Evolutionary conservation across 2,797 vertebrate species (phyloP).

Genomic region (Heteromormyrus szaboi): DNA sequence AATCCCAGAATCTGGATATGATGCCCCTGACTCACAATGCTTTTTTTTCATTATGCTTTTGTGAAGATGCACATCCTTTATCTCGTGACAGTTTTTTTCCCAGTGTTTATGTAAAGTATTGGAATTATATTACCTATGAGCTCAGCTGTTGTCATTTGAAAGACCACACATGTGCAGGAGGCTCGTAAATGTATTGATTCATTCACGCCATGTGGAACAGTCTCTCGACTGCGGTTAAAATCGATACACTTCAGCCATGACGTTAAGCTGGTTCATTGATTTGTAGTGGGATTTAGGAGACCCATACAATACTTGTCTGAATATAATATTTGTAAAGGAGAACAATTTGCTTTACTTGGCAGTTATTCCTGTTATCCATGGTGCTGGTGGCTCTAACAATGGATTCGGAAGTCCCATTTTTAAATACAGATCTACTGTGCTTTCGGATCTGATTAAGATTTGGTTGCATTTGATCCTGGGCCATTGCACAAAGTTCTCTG

Average conservation of each 20-base stretch:
- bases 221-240: background rate
- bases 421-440: background rate
- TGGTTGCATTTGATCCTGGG: background rate
- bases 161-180: background rate
- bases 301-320: background rate
- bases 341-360: background rate
- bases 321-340: background rate
- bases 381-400: background rate
- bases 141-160: background rate
- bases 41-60: background rate
- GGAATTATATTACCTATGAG: background rate
- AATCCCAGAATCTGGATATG: background rate
- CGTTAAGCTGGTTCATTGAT: background rate
- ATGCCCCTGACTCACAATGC: background rate
- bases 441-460: background rate
- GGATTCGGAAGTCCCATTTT: background rate
- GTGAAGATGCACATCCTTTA: background rate
- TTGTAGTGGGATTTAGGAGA: background rate
- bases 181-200: background rate
- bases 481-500: background rate
- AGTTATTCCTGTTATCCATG: background rate
- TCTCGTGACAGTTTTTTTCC: background rate
- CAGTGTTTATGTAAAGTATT: background rate
- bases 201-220: background rate
- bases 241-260: background rate